Percentiles rank a stretch among this genome's conserved stretches.
Conservation (phyloP, 2,113 vertebrate genomes). For the chimpanzee (Pan troglodytes) region NHGRI_mPanTro3-v2.1_pri NC_072416.2:15708001-15708500, state of each 20-base stretch:
- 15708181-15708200: slow-evolving; percentile 30
- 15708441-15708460: slow-evolving; percentile 77
- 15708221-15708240: slow-evolving; percentile 19
- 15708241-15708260: slow-evolving; percentile 22
- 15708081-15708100: no score
- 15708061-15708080: neutral
- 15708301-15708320: slow-evolving; percentile 58
- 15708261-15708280: slow-evolving; percentile 49
- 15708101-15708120: neutral
- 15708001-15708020: rapidly evolving
- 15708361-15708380: slow-evolving; percentile 85
- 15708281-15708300: slow-evolving; percentile 62
- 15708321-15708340: slow-evolving; percentile 82
- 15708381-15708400: slow-evolving; percentile 84
- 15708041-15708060: neutral
- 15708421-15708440: slow-evolving; percentile 77
- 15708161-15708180: slow-evolving; percentile 26
- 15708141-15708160: neutral
- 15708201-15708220: slow-evolving; percentile 60
- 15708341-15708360: slow-evolving; percentile 78
- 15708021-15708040: neutral
- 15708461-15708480: slow-evolving; percentile 57
- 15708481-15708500: slow-evolving; percentile 35
- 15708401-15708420: slow-evolving; percentile 82
- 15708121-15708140: neutral